These are phyloP conservation scores for Falcunculus frontatus DNA, from an alignment of 2,113 vertebrate genomes.

Conservation along the genomic window DNA sequence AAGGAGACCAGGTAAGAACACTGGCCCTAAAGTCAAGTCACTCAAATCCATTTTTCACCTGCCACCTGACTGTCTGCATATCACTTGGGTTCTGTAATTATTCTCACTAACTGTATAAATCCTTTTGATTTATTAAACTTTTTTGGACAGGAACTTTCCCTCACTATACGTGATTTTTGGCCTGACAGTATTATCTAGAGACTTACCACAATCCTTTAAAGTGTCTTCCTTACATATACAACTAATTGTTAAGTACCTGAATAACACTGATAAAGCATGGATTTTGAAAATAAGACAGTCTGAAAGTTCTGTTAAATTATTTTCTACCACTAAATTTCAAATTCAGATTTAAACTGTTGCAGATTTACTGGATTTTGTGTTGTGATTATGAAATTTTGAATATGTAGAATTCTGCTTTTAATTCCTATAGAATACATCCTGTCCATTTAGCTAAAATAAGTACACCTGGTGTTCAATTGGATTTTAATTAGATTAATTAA, in stretches of 20 bases:
- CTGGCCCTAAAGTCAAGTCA: not conserved
- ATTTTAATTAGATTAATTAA: not conserved
- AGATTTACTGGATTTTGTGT: not conserved
- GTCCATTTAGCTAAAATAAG: not conserved
- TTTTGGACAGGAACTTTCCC: not conserved
- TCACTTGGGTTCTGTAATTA: not conserved
- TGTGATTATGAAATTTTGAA: not conserved
- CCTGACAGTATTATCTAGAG: not conserved
- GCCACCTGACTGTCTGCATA: not conserved
- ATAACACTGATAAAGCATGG: not conserved
- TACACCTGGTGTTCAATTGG: not conserved
- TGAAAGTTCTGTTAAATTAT: not conserved
- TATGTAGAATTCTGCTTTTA: not conserved
- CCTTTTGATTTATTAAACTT: not conserved
- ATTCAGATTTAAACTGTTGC: not conserved
- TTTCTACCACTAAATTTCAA: not conserved
- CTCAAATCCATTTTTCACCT: not conserved
- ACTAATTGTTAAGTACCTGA: not conserved
- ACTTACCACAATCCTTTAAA: not conserved
- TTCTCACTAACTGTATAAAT: not conserved
- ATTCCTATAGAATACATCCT: accelerated
- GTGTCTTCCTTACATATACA: not conserved
- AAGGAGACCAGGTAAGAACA: not conserved
- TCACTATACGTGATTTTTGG: not conserved
- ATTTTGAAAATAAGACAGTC: not conserved